Evolutionary conservation across 2,113 vertebrate genomes (phyloP), one percentile per base, ranked within the genome.

Genomic region (Alethe diademata): DNA sequence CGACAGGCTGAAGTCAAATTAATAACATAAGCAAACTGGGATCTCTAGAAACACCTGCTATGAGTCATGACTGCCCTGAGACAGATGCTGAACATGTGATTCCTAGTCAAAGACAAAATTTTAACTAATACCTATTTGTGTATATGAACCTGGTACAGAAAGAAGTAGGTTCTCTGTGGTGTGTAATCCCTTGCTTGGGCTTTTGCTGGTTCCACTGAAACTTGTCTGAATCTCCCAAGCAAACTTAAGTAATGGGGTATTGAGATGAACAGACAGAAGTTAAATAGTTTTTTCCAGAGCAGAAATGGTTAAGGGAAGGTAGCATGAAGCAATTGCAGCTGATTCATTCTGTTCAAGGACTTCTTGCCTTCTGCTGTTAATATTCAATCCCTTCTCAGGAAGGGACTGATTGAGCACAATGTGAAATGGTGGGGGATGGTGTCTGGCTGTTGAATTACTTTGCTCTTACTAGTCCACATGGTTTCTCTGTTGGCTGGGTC

Each of bases 321-420:
- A 61, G n/a, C 8, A 20, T 93, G 67, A 83, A 80, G 81, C 62
- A 91, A 70, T 83, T 2, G 1, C 15, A 70, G 80, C 50, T 72
- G 73, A 85, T 87, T 80, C 26, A 50, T 82, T 75, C 54, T 79
- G 47, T 86, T 93, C 85, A 88, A 95, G 87, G 85, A 56, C 81
- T 75, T 12, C 35, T 92, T 93, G 51, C 64, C 56, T 88, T 86
- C 57, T 88, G 62, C 62, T 85, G 91, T 97, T 95, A 95, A 94
- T 96, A 88, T 93, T 96, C 86, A 91, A 79, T 66, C 93, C 2
- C 38, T 62, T 84, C n/a, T 81, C 6, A 12, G 62, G 74, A 79
- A 81, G 64, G 35, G 54, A 42, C 45, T 91, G 84, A 36, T 70
- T 73, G 29, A 79, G 16, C 20, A 20, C 29, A 12, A 0, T 2